Evolutionary conservation across 1,140 invertebrate species (phyloP), one percentile per base, ranked within the genome.

Genomic region (Drosophila littoralis): DNA sequence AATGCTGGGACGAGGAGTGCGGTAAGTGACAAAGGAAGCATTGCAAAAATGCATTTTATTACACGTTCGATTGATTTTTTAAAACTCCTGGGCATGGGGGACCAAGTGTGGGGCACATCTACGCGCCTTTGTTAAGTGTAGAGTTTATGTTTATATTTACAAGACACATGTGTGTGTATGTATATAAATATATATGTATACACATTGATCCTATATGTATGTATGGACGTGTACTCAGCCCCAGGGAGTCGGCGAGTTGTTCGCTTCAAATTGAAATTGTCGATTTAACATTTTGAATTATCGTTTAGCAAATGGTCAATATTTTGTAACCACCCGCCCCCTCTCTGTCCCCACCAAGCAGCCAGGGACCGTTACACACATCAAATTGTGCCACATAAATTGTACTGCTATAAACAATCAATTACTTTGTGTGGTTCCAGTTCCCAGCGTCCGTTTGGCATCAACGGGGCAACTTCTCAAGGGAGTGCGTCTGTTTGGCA

Each of bases 221-320:
- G 36, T 67, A 45, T 66, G 36, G 64, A 45, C 15, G n/a, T 54
- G 35, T 35, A 52, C 15, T 46, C 22, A 22, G 59, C 61, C 61
- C 61, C 46, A 61, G 73, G 60, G 69, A 73, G 70, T 60, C 38
- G 55, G 35, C 50, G 46, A 54, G 40, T 63, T 45, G 57, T 33
- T 74, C 70, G 70, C 79, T 58, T 82, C 61, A 88, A 79, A 88
- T 88, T 88, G 83, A 88, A 88, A 88, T 88, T 88, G 83, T 88
- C 83, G 83, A 88, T 88, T 88, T 88, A 88, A 88, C 79, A 88
- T 88, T 88, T 88, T 88, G 83, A 88, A 88, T 88, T 88, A 88
- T 88, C 83, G 83, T 88, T 88, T 88, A 88, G 83, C 83, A 88
- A 88, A 88, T 88, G 83, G 83, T 86, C 83, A 86, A 88, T 88